Base-by-base conservation (phyloP, 2,888 invertebrate genomes). In the Hoplodrina ambigua region DNA sequence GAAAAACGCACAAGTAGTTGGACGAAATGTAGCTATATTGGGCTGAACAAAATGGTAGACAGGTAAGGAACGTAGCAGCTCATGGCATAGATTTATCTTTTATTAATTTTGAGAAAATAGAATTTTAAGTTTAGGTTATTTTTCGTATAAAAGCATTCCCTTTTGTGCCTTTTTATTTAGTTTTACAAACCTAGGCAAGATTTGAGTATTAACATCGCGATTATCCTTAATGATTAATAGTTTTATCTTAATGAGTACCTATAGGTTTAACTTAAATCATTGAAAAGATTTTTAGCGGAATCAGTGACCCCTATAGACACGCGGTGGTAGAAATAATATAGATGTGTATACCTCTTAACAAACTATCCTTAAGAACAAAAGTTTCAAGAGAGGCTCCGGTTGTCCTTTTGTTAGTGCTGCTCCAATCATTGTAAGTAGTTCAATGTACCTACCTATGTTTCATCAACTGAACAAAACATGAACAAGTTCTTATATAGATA, bases 81-180 rank as follows among this genome's bases (percentile, higher is more conserved):
- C 7, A 41, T 41, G 37, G 8, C 15, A 41, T 57, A 25, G 33
- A 5, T 44, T 52, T 46, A 11, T 10, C 1, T 41, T 46, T 63
- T 20, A 46, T 53, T 62, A 54, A 54, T 52, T 49, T 62, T n/a
- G 25, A 49, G 15, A 30, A n/a, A 61, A 30, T 20, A 0, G 17
- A 10, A 15, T 52, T 57, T 74, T 66, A 64, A 70, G 46, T 69
- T 71, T 44, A 60, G n/a, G 1, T 62, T 46, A 59, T 44, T 8
- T 69, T 73, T 37, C 1, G 64, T 69, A 25, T 50, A 10, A 55
- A 73, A 58, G 85, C 82, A 82, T 83, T 83, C 80, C 81, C 63
- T 66, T 72, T 63, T 53, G 84, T 85, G 85, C 84, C 85, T 83
- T 85, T 69, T 70, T 11, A 54, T 15, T 71, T 82, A 80, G 69